These are phyloP conservation scores for Pseudachorutes palmiensis DNA, from an alignment of 1,140 invertebrate species.

Conservation along the genomic window DNA sequence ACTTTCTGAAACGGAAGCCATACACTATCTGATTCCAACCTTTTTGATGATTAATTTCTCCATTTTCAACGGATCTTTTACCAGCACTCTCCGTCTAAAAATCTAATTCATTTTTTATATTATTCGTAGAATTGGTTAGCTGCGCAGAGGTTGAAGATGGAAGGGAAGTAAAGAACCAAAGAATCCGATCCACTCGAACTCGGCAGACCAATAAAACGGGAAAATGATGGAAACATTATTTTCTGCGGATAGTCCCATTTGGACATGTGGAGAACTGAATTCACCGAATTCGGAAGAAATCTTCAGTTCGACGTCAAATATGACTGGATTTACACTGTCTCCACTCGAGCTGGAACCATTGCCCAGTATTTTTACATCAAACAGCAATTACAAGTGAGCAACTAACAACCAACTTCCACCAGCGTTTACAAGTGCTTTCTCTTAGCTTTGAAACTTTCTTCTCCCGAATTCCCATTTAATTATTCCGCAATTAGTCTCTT, in stretches of 20 bases:
- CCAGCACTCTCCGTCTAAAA: no score
- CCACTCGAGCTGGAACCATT: slow-evolving; percentile 29
- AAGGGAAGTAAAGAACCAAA: background rate
- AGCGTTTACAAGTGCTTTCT: background rate
- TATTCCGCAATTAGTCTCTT: background rate
- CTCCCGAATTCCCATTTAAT: background rate
- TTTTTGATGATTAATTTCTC: background rate
- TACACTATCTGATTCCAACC: background rate
- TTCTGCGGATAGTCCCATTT: slow-evolving; percentile 32
- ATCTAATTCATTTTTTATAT: background rate
- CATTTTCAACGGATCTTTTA: no score
- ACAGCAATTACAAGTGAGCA: slow-evolving; percentile 29
- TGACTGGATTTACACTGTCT: slow-evolving; percentile 32
- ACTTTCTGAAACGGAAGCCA: background rate
- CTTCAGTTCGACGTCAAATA: slow-evolving; percentile 29
- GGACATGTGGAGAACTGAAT: slow-evolving; percentile 32
- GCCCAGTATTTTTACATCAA: slow-evolving; percentile 27
- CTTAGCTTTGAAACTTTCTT: background rate
- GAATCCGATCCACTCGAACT: background rate
- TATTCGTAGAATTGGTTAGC: no score
- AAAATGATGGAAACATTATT: slow-evolving; percentile 35
- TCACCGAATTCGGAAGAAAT: slow-evolving; percentile 31
- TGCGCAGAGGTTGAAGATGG: background rate
- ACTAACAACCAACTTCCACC: no score
- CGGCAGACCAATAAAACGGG: background rate